phyloP scores from a whole-genome alignment of 2,888 invertebrate species.

The Agrochola lychnidis region DNA sequence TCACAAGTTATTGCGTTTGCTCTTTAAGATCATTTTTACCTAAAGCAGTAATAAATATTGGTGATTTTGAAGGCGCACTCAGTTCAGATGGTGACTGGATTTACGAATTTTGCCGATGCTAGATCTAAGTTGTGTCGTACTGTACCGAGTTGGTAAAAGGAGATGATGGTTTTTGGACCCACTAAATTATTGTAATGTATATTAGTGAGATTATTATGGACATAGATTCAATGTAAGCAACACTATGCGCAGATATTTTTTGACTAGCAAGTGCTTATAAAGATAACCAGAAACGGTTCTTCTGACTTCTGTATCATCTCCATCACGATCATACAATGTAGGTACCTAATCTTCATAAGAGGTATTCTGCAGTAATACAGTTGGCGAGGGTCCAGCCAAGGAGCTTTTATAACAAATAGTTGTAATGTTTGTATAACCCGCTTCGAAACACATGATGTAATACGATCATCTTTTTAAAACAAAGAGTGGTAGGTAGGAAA shows the following conservation, averaged over 20 bases:
- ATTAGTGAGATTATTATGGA: too few species aligned
- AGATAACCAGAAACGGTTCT: not conserved
- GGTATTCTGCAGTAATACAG: slow-evolving; percentile 23
- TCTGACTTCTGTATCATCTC: not conserved
- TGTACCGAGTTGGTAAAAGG: too few species aligned
- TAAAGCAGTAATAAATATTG: too few species aligned
- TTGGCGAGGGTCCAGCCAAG: slow-evolving; percentile 58
- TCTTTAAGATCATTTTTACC: too few species aligned
- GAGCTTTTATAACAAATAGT: slow-evolving; percentile 51
- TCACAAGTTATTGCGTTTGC: too few species aligned
- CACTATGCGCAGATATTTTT: not conserved
- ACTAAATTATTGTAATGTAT: too few species aligned
- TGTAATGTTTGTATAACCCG: slow-evolving; percentile 54
- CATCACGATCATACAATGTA: not conserved
- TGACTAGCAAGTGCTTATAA: not conserved
- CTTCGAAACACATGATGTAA: slow-evolving; percentile 3
- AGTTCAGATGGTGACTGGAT: too few species aligned
- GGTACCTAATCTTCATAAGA: slow-evolving; percentile 30
- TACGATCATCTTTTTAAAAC: slow-evolving; percentile 15
- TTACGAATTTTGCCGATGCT: too few species aligned
- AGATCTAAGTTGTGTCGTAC: too few species aligned
- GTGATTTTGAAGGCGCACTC: too few species aligned
- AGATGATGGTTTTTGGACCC: too few species aligned
- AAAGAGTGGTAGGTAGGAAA: not conserved
- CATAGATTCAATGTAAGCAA: too few species aligned